These are phyloP conservation scores for Pocillopora grandis DNA, from an alignment of 92 coral and sea anemone genomes.

Conservation along the genomic window DNA sequence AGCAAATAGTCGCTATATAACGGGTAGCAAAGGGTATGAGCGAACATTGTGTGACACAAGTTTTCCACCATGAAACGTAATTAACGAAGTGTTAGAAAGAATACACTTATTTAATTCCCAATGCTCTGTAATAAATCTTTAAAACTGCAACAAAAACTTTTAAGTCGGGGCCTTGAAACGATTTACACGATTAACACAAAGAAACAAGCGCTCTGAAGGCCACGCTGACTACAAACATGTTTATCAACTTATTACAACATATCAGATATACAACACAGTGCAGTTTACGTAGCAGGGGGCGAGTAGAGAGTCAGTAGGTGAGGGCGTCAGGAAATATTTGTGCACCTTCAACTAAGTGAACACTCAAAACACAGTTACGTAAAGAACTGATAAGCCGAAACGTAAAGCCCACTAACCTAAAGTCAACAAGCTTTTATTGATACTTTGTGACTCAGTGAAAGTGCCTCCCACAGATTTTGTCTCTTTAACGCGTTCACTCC, in stretches of 20 bases:
- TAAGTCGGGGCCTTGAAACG: not conserved
- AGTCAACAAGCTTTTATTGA: conserved; percentile 94
- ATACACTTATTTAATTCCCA: not conserved
- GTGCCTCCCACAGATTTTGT: conserved; percentile 90
- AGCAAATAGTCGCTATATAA: not conserved
- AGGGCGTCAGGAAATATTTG: not conserved
- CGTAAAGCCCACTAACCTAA: conserved; percentile 59
- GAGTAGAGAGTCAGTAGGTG: too few relatives aligned
- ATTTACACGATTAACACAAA: not conserved
- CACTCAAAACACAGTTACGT: not conserved
- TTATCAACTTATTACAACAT: not conserved
- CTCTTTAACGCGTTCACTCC: conserved; percentile 96
- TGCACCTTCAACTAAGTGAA: not conserved
- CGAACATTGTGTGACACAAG: not conserved
- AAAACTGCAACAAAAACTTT: not conserved
- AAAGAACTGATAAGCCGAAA: not conserved
- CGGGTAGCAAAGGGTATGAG: not conserved
- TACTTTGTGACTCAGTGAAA: conserved; percentile 96
- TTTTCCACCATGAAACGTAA: not conserved
- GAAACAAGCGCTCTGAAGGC: not conserved
- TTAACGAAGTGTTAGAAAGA: not conserved
- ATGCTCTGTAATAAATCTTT: not conserved
- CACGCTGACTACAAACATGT: conserved; percentile 1
- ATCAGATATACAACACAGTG: not conserved
- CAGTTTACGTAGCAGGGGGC: too few relatives aligned